Conservation (phyloP, 2,888 invertebrate species). For the Colletes collaris region DNA sequence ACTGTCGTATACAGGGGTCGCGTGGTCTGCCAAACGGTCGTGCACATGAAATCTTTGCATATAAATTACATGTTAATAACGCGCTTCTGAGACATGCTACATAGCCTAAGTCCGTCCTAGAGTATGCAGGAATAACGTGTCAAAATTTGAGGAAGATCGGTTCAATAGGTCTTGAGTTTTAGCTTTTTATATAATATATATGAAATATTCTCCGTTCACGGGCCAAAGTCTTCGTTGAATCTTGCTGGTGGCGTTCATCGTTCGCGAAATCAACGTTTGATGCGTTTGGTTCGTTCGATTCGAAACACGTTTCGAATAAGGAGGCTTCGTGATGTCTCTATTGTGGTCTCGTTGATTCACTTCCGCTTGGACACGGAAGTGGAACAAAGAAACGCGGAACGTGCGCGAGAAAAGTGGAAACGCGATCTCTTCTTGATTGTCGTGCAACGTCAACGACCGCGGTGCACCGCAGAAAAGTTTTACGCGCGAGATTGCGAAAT, state of each 20-base stretch:
- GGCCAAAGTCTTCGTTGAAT: no score
- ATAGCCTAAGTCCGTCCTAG: no score
- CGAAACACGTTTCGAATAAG: neutral
- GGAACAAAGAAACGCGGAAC: constrained; percentile 48
- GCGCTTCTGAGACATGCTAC: no score
- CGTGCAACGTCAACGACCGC: constrained; percentile 40
- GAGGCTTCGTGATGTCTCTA: constrained; percentile 2
- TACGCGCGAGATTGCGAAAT: constrained; percentile 16
- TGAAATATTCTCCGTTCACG: neutral
- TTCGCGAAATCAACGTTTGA: neutral
- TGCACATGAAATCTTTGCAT: no score
- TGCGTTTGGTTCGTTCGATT: neutral
- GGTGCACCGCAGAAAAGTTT: constrained; percentile 20
- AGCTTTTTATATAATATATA: neutral
- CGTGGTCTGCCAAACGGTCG: no score
- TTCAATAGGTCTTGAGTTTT: no score
- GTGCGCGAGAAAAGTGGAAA: constrained; percentile 37
- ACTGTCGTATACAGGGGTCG: no score
- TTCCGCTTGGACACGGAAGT: constrained; percentile 48
- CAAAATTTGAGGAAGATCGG: no score
- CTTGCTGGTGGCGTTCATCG: neutral
- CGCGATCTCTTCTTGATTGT: constrained; percentile 39
- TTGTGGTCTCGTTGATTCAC: constrained; percentile 34
- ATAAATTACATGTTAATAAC: no score
- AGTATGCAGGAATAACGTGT: no score